Evolutionary conservation across 2,888 invertebrate genomes (phyloP).

Genomic region (Trissonchulus sp.): DNA sequence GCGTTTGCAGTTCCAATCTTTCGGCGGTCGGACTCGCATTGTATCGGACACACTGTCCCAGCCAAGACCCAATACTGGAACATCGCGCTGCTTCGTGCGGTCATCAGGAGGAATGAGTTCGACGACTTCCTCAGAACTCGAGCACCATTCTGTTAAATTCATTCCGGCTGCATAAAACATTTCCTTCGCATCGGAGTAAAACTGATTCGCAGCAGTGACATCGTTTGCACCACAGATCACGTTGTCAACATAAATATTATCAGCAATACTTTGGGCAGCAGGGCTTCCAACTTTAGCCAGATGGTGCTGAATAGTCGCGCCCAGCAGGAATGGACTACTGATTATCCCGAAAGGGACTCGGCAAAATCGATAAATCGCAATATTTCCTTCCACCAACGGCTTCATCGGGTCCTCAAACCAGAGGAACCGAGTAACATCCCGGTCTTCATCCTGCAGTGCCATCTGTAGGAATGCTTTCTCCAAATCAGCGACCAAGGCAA

Average conservation of each 20-base stretch:
- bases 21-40: not conserved
- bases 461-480: no score
- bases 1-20: no score
- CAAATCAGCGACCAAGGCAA: slow-evolving; percentile 36
- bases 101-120: no score
- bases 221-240: not conserved
- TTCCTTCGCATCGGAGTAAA: slow-evolving; percentile 29
- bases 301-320: slow-evolving; percentile 31
- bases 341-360: slow-evolving; percentile 38
- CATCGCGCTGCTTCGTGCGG: not conserved
- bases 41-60: slow-evolving; percentile 21
- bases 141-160: slow-evolving; percentile 25
- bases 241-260: not conserved
- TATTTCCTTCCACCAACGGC: slow-evolving; percentile 32
- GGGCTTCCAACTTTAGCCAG: not conserved
- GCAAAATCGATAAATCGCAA: slow-evolving; percentile 34
- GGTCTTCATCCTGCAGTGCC: no score
- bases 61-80: slow-evolving; percentile 3
- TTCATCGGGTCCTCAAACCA: no score
- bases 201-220: slow-evolving; percentile 15
- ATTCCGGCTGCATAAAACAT: slow-evolving; percentile 27
- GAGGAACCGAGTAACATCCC: slow-evolving; percentile 33
- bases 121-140: no score
- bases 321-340: slow-evolving; percentile 35
- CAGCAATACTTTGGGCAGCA: not conserved